Evolutionary conservation across 2,113 vertebrate species (phyloP), one percentile per base, ranked within the genome.

Genomic region (Chlamydotis undulata): DNA sequence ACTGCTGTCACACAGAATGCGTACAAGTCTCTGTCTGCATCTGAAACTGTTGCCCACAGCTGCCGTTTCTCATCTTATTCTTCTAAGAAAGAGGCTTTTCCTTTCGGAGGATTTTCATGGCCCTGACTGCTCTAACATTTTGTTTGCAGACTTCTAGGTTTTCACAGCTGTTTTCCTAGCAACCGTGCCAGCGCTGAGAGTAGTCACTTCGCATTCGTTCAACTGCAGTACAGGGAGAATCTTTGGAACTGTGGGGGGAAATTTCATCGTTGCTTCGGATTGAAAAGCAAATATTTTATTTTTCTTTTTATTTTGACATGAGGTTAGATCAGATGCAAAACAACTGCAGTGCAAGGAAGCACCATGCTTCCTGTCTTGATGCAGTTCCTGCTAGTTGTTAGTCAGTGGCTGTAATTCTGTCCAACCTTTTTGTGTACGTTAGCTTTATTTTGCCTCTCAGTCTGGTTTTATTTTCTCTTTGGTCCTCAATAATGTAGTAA

Each of bases 111-210:
- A 0, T 35, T 89, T 93, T 33, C 10, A 9, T 31, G 90, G 68
- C 47, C 35, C 6, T 60, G 55, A 67, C 83, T 70, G 52, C 79
- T 86, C 73, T 50, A 47, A 91, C 52, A 6, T 97, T 96, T 94
- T 87, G 56, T 97, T 97, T 97, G 91, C 92, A 86, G 94, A 69
- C 56, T 96, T 97, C 55, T 26, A 97, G 91, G 94, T 96, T 97
- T 64, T 92, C 95, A 85, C 92, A 84, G 88, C 91, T 97, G 90
- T 93, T 90, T 96, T 97, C 79, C 76, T 95, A 92, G 97, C 92
- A 94, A 53, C 90, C 67, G 13, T 24, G 68, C 43, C 83, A 63
- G 73, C 74, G 18, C 69, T 68, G 84, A 93, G 85, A 90, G 61
- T 9, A 82, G 73, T 86, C n/a, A 45, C 64, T 90, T 52, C 0